Conservation (phyloP, 2,888 invertebrate genomes). For the Eudemis profundana region DNA sequence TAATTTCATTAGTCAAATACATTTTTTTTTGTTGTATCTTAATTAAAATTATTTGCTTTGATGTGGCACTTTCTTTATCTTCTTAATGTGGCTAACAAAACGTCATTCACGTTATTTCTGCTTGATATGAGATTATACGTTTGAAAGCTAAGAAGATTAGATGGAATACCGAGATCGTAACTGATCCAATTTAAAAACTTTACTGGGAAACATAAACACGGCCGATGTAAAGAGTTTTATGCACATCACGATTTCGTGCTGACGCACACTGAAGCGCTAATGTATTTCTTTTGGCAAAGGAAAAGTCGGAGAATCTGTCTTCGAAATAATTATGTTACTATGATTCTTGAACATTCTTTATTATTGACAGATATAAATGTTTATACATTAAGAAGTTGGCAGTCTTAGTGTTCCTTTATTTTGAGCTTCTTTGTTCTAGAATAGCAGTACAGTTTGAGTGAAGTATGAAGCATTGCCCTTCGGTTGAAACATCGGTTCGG, state of each 20-base stretch:
- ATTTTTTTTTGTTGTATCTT: slow-evolving; percentile 14
- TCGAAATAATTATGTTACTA: slow-evolving; percentile 37
- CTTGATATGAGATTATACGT: background rate
- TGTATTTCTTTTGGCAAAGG: slow-evolving; percentile 48
- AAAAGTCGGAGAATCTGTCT: slow-evolving; percentile 39
- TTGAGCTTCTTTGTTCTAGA: slow-evolving; percentile 18
- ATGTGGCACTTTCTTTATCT: background rate
- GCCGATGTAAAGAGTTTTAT: slow-evolving; percentile 43
- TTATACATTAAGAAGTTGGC: slow-evolving; percentile 35
- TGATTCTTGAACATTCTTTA: slow-evolving; percentile 41
- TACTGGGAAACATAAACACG: slow-evolving; percentile 48
- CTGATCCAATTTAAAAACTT: slow-evolving; percentile 40
- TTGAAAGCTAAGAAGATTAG: slow-evolving; percentile 1
- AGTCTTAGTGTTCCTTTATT: slow-evolving; percentile 35
- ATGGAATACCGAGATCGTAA: slow-evolving; percentile 31
- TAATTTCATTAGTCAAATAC: background rate
- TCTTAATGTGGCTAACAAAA: slow-evolving; percentile 12
- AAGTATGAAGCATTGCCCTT: background rate
- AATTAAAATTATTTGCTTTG: slow-evolving; percentile 12
- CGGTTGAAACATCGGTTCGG: background rate
- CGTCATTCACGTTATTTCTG: slow-evolving; percentile 8
- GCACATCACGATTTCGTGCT: slow-evolving; percentile 52
- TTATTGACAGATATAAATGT: slow-evolving; percentile 43
- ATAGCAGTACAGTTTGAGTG: background rate
- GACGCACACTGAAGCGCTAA: slow-evolving; percentile 52